These are phyloP conservation scores for Drosophila gunungcola DNA, from an alignment of 1,140 invertebrate genomes.

Conservation along the genomic window DNA sequence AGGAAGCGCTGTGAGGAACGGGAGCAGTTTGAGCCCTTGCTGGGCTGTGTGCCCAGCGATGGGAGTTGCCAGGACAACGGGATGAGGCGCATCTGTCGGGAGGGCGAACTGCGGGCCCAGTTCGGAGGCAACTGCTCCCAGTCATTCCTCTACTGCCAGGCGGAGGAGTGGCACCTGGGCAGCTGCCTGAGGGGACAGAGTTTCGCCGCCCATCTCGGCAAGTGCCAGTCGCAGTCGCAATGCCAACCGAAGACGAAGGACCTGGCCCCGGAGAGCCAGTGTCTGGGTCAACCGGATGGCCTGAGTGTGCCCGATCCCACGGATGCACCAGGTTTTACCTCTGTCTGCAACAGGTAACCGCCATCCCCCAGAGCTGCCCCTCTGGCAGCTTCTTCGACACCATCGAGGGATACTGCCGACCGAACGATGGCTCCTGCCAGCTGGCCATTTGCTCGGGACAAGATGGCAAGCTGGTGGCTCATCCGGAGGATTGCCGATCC, in stretches of 20 bases:
- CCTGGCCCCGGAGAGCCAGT: conserved; percentile 14
- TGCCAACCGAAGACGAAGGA: conserved; percentile 23
- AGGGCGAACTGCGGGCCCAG: conserved; percentile 34
- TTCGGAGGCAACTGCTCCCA: conserved; percentile 51
- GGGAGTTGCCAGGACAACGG: conserved; percentile 65
- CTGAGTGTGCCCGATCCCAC: conserved; percentile 50
- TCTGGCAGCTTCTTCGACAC: conserved; percentile 68
- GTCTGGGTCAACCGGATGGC: conserved; percentile 57
- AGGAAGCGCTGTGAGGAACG: conserved; percentile 23
- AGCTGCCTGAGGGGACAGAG: conserved; percentile 63
- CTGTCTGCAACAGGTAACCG: conserved; percentile 49
- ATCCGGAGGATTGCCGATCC: conserved; percentile 59
- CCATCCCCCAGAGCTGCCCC: conserved; percentile 53
- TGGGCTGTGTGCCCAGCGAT: conserved; percentile 57
- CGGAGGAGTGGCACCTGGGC: conserved; percentile 63
- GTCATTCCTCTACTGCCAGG: conserved; percentile 65
- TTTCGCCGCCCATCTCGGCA: conserved; percentile 8
- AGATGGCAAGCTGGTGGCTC: conserved; percentile 43
- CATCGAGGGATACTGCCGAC: conserved; percentile 55
- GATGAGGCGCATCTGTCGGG: conserved; percentile 50
- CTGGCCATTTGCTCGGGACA: conserved; percentile 31
- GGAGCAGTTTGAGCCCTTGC: conserved; percentile 59
- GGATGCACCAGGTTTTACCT: conserved; percentile 71
- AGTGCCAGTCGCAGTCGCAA: conserved; percentile 40
- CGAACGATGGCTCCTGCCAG: conserved; percentile 71